Evolutionary conservation across 2,797 vertebrate species (phyloP).

Genomic region (Chrysocyon brachyurus): DNA sequence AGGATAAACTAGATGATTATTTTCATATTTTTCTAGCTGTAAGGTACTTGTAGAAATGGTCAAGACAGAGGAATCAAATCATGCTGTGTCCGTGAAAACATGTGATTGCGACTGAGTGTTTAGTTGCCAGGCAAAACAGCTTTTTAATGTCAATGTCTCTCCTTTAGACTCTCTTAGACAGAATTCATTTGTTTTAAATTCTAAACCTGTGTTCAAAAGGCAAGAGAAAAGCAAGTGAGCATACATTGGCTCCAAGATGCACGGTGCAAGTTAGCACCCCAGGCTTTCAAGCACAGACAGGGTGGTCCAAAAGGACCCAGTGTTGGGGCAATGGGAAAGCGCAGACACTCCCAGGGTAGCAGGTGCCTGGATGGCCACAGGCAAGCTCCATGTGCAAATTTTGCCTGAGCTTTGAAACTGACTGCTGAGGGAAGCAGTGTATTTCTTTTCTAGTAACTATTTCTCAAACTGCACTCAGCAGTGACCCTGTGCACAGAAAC

Average conservation of each 20-base stretch:
- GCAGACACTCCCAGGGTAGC: rapidly evolving
- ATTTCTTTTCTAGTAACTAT: neutral
- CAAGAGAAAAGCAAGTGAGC: neutral
- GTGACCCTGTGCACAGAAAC: neutral
- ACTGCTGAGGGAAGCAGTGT: neutral
- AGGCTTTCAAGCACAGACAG: rapidly evolving
- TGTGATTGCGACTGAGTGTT: neutral
- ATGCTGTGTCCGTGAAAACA: neutral
- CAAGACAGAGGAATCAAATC: too few species aligned
- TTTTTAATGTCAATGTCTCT: neutral
- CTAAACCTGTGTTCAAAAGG: neutral
- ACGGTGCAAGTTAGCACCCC: rapidly evolving
- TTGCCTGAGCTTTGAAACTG: neutral
- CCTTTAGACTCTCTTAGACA: neutral
- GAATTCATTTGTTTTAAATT: neutral
- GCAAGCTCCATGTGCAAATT: neutral
- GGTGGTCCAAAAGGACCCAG: neutral
- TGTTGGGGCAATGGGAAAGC: rapidly evolving
- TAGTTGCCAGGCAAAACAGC: neutral
- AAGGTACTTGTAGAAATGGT: neutral
- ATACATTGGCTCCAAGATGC: rapidly evolving
- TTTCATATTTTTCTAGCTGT: neutral
- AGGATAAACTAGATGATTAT: too few species aligned
- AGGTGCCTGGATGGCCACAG: rapidly evolving
- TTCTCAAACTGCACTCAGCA: neutral